Base-by-base conservation (phyloP, 2,888 invertebrate species). In the Uropetala carovei region DNA sequence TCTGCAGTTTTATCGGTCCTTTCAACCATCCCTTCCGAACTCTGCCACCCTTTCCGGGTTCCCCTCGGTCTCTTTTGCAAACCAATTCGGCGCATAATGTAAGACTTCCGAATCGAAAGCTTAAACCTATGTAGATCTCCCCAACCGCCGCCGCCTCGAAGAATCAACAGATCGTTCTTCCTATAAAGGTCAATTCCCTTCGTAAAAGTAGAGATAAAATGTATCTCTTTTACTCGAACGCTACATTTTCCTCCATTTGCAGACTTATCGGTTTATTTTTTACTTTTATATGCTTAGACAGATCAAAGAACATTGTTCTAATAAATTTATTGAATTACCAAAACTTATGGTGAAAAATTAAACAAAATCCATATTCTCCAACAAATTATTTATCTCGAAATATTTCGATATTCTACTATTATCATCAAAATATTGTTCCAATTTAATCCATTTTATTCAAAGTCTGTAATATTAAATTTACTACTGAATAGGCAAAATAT, bases 41-140 rank as follows among this genome's bases (percentile, higher is more conserved):
- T 43, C 43, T 43, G 43, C 43, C 43, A 43, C 75, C 75, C 75
- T 27, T 75, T 27, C 75, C 75, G 22, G 22, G 22, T 27, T 11
- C 27, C 27, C 64, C 64, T 64, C 64, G 64, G n/a, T 75, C 68
- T 18, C 68, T 22, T 68, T 68, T 18, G 75, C 75, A 75, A 75
- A 75, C 75, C 75, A 75, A 75, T 75, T 75, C 75, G 22, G 22
- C 75, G 75, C 75, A 68, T 68, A 68, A 68, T 68, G n/a, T 68
- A 75, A 75, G 75, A 75, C 75, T 75, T 75, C 75, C 75, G 75
- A 27, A 75, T 75, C 75, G 75, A 75, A 75, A 22, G 18, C 75
- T 68, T 68, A 68, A 68, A 68, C 68, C 68, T n/a, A n/a, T 22
- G 13, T 22, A 68, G 64, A 64, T 64, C 64, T 64, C 68, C 68